Conservation (phyloP, 2,797 vertebrate genomes). For the Girardinus metallicus region DNA sequence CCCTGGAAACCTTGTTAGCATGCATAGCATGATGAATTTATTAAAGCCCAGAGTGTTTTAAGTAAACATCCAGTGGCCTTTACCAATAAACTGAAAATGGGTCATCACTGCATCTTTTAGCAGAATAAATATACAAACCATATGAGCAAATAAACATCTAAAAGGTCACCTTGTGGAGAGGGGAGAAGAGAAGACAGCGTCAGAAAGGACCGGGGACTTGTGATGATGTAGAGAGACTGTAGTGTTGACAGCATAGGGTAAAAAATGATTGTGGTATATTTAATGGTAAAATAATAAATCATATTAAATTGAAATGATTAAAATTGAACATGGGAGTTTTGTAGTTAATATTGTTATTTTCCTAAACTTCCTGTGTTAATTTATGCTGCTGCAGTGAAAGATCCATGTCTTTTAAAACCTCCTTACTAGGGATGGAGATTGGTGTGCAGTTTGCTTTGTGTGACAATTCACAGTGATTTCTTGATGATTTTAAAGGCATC, state of each 20-base stretch:
- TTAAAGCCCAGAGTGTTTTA: neutral
- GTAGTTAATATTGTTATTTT: neutral
- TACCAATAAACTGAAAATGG: neutral
- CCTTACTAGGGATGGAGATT: neutral
- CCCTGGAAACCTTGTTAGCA: neutral
- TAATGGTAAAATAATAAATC: neutral
- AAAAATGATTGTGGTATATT: neutral
- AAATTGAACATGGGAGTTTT: neutral
- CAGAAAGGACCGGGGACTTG: neutral
- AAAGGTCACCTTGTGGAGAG: neutral
- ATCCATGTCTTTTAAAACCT: neutral
- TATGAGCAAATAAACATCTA: neutral
- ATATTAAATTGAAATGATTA: neutral
- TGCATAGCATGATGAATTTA: neutral
- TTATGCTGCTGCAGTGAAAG: neutral
- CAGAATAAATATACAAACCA: neutral
- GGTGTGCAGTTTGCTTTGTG: slow-evolving; percentile 17
- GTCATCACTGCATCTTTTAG: neutral
- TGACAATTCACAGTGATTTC: slow-evolving; percentile 72
- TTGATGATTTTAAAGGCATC: slow-evolving; percentile 62
- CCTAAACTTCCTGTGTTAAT: neutral
- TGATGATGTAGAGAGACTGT: neutral
- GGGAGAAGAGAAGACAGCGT: neutral
- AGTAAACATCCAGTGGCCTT: neutral
- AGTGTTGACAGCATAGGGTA: neutral